Evolutionary conservation across 2,888 invertebrate species (phyloP).

Genomic region (Xestia sexstrigata): DNA sequence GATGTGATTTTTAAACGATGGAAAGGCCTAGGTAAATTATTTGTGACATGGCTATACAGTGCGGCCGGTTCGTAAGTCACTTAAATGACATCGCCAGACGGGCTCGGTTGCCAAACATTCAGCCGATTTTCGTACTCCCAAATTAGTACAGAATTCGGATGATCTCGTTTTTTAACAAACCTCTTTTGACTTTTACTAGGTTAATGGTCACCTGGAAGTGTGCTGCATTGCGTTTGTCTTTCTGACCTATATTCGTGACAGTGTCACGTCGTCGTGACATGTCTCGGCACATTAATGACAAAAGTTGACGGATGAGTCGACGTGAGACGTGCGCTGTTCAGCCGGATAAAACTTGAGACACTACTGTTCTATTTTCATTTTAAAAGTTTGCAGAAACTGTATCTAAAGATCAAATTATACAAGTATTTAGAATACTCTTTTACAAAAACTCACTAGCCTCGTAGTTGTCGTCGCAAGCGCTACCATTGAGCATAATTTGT

Average conservation of each 20-base stretch:
- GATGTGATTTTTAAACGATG: too few species aligned
- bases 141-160: slow-evolving; percentile 26
- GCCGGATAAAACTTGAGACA: slow-evolving; percentile 11
- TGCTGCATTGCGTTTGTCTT: slow-evolving; percentile 18
- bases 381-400: neutral
- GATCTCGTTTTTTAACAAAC: slow-evolving; percentile 5
- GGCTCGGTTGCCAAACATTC: neutral
- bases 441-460: too few species aligned
- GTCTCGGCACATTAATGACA: slow-evolving; percentile 44
- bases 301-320: slow-evolving; percentile 47
- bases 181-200: slow-evolving; percentile 47
- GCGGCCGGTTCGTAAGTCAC: too few species aligned
- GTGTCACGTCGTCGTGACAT: slow-evolving; percentile 42
- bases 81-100: too few species aligned
- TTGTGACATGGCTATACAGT: too few species aligned
- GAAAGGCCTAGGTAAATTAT: too few species aligned
- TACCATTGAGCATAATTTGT: too few species aligned
- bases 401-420: too few species aligned
- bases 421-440: too few species aligned
- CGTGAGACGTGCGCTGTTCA: slow-evolving; percentile 21
- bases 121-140: neutral
- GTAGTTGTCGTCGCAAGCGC: too few species aligned
- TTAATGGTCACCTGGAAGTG: slow-evolving; percentile 60
- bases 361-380: neutral
- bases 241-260: slow-evolving; percentile 29